Conservation (phyloP, 2,113 vertebrate species). For the Phodopus roborovskii region DNA sequence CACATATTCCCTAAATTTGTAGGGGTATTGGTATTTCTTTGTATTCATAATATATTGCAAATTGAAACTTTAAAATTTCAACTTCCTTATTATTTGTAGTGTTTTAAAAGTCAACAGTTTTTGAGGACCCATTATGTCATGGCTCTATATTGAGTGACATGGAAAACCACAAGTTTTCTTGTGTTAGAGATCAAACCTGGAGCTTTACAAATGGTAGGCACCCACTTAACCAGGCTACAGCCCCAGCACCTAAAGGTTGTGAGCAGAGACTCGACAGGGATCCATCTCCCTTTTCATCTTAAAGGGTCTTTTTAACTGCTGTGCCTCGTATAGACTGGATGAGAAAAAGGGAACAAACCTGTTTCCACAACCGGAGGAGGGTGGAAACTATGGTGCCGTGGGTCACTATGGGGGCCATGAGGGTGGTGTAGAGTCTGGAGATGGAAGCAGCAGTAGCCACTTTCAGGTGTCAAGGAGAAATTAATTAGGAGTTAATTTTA, state of each 20-base stretch:
- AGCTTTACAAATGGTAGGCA: neutral
- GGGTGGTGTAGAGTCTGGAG: neutral
- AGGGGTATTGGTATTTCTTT: neutral
- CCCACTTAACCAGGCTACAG: neutral
- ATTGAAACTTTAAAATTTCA: conserved; percentile 12
- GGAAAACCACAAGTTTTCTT: neutral
- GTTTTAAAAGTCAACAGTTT: neutral
- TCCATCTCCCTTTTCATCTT: neutral
- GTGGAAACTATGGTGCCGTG: neutral
- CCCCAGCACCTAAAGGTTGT: neutral
- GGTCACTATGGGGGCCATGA: neutral
- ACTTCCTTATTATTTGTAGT: neutral
- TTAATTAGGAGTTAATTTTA: neutral
- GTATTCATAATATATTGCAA: neutral
- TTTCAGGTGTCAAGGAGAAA: neutral
- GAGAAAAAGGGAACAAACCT: neutral
- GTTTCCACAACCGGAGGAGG: neutral
- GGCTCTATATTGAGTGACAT: neutral
- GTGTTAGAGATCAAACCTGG: neutral
- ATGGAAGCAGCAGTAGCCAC: neutral
- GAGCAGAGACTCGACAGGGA: neutral
- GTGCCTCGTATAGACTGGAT: neutral
- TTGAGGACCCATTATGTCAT: neutral
- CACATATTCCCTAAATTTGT: neutral
- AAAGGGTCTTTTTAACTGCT: conserved; percentile 37